Evolutionary conservation across 2,113 vertebrate genomes (phyloP).

Genomic region (Gambusia holbrooki): DNA sequence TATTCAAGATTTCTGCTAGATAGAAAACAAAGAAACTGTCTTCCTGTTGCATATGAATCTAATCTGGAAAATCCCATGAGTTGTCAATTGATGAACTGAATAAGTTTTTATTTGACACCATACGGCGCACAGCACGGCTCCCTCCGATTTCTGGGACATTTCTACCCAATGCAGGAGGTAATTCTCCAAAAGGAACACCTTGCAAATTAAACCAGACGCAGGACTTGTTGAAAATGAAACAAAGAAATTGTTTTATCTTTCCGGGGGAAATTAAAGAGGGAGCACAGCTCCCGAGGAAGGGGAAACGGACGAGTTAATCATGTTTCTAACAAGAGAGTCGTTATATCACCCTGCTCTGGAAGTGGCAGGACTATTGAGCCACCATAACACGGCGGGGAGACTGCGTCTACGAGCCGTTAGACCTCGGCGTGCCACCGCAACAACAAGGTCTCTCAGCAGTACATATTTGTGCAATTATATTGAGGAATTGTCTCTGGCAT

Average conservation of each 20-base stretch:
- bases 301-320: slow-evolving; percentile 69
- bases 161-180: not conserved
- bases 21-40: not conserved
- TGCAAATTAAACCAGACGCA: slow-evolving; percentile 26
- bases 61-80: not conserved
- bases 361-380: slow-evolving; percentile 44
- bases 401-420: slow-evolving; percentile 38
- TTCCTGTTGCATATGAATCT: not conserved
- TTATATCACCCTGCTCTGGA: slow-evolving; percentile 61
- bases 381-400: slow-evolving; percentile 41
- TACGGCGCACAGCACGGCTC: not conserved
- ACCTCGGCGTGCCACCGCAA: slow-evolving; percentile 32
- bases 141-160: not conserved
- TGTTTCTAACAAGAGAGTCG: slow-evolving; percentile 48
- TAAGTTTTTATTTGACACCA: not conserved
- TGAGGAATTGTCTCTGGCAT: slow-evolving; percentile 2
- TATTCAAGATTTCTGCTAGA: too few relatives aligned
- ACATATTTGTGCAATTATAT: slow-evolving; percentile 48
- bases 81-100: not conserved
- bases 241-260: slow-evolving; percentile 43
- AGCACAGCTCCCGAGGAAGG: slow-evolving; percentile 41
- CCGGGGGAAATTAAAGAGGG: slow-evolving; percentile 51
- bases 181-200: slow-evolving; percentile 12
- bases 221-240: slow-evolving; percentile 26
- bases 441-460: slow-evolving; percentile 42